Conservation (phyloP, 2,113 vertebrate genomes). For the Chaetodon trifascialis region DNA sequence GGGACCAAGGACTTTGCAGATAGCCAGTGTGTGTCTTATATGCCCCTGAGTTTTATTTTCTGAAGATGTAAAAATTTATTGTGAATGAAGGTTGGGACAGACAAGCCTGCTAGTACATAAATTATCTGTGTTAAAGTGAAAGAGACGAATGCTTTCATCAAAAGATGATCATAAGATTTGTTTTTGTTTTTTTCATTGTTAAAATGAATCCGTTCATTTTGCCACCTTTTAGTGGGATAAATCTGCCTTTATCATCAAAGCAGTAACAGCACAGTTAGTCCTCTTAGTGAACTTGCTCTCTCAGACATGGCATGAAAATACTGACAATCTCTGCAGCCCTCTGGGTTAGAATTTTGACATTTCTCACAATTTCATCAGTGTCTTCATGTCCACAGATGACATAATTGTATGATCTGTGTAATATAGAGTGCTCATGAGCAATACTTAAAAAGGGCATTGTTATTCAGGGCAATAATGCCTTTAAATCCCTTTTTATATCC, state of each 20-base stretch:
- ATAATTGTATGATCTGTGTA: not conserved
- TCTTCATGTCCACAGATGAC: not conserved
- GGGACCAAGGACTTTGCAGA: not conserved
- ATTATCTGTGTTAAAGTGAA: not conserved
- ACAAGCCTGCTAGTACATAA: not conserved
- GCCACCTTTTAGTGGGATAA: not conserved
- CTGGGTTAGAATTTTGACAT: not conserved
- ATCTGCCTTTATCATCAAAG: not conserved
- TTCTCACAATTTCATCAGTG: slow-evolving; percentile 27
- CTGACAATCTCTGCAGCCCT: not conserved
- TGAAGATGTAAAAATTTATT: not conserved
- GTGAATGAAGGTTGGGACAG: not conserved
- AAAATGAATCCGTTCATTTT: not conserved
- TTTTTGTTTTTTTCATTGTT: not conserved
- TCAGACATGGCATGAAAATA: not conserved
- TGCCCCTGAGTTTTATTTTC: not conserved
- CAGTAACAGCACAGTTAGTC: not conserved
- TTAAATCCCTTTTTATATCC: not conserved
- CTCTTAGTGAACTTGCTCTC: not conserved
- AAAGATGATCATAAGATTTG: not conserved
- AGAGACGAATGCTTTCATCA: not conserved
- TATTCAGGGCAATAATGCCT: not conserved
- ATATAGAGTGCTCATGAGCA: not conserved
- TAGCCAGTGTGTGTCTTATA: not conserved
- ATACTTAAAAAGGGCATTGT: not conserved